Percentiles rank a stretch among this genome's conserved stretches.
Conservation (phyloP, 2,797 vertebrate genomes). For the Lepus townsendii region DNA sequence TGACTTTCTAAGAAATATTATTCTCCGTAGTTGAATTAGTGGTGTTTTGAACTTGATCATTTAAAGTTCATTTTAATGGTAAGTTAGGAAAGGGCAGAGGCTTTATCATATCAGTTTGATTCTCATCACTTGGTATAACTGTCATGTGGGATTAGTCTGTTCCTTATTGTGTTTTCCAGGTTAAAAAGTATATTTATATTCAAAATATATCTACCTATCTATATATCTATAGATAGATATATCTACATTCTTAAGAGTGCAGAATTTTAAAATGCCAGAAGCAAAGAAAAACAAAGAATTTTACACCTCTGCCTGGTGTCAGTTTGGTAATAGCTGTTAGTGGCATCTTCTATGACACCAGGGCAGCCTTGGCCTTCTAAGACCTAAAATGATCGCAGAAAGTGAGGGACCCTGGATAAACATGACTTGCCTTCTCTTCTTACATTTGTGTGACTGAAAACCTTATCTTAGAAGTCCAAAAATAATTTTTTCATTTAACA, state of each 20-base stretch:
- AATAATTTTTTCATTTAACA: background rate
- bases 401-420: background rate
- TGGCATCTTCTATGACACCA: background rate
- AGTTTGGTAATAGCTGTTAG: background rate
- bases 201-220: no score
- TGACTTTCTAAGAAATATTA: background rate
- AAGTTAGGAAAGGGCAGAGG: background rate
- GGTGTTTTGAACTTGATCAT: background rate
- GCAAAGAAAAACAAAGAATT: background rate
- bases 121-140: background rate
- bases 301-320: background rate
- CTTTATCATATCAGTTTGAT: background rate
- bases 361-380: background rate
- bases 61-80: constrained; percentile 19
- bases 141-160: background rate
- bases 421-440: background rate
- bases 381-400: background rate
- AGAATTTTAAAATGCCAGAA: constrained; percentile 6
- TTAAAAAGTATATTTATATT: no score
- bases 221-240: no score
- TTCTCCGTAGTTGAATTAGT: background rate
- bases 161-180: background rate
- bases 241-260: background rate
- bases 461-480: background rate
- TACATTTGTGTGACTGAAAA: background rate